Percentiles rank a stretch among this genome's conserved stretches.
Evolutionary conservation across 2,113 vertebrate species (phyloP).

Genomic region (Apeltes quadracus): DNA sequence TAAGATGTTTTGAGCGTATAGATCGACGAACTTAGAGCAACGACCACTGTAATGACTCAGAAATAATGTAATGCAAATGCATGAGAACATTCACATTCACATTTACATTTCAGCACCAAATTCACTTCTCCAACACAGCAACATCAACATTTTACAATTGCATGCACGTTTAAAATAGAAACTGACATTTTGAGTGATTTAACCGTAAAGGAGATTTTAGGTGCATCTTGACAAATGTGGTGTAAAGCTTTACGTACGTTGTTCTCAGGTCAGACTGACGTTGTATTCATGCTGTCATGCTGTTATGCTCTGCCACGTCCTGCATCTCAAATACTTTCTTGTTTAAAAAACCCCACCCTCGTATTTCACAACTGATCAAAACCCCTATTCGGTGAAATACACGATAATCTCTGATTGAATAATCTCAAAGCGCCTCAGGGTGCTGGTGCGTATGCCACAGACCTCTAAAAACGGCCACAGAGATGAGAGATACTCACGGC

Average conservation of each 20-base stretch:
- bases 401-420: background rate
- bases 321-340: constrained; percentile 9
- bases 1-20: background rate
- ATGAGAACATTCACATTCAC: background rate
- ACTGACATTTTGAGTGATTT: background rate
- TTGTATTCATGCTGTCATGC: constrained; percentile 2
- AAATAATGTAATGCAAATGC: background rate
- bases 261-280: background rate
- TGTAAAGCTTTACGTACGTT: constrained; percentile 20
- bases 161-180: background rate
- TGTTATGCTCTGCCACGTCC: constrained; percentile 22
- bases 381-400: background rate
- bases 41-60: background rate
- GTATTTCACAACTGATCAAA: constrained; percentile 8
- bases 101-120: no score
- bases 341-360: constrained; percentile 1
- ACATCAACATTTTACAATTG: background rate
- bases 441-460: background rate
- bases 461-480: constrained; percentile 3
- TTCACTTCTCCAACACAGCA: background rate
- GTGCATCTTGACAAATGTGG: constrained; percentile 1
- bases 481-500: constrained; percentile 20
- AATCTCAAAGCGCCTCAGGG: background rate
- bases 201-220: background rate
- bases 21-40: background rate